A percentile compares a stretch with the other conserved stretches of the same genome.
phyloP scores from a whole-genome alignment of 2,888 invertebrate species.

The Harpalus rufipes region DNA sequence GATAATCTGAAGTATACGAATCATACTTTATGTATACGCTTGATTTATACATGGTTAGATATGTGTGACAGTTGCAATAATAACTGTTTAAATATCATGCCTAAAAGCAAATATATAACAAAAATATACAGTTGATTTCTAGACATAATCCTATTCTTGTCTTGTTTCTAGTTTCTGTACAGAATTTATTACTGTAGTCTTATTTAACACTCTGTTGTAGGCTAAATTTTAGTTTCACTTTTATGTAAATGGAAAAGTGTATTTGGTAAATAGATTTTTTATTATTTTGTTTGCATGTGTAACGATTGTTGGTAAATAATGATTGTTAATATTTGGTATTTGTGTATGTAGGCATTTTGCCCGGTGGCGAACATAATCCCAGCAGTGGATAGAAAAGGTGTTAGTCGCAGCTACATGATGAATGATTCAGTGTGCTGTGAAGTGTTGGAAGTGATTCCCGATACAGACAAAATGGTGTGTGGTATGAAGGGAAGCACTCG shows the following conservation, averaged over 20 bases:
- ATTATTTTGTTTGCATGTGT: no score
- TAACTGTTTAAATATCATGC: background rate
- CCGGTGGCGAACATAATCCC: conserved; percentile 86
- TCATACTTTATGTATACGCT: background rate
- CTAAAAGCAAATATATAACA: no score
- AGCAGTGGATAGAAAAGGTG: conserved; percentile 88
- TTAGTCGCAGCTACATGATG: conserved; percentile 87
- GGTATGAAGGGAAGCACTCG: conserved; percentile 90
- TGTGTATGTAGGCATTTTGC: conserved; percentile 81
- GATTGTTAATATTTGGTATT: background rate
- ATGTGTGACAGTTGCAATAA: background rate
- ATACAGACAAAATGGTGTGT: conserved; percentile 91
- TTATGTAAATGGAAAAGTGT: no score
- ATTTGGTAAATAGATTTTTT: no score
- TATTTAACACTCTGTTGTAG: no score
- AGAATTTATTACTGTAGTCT: no score
- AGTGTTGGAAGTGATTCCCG: conserved; percentile 91
- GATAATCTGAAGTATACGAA: background rate
- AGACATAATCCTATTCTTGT: no score
- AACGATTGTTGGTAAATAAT: background rate
- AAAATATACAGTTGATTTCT: no score
- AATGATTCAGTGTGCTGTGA: conserved; percentile 94
- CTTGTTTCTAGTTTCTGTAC: no score
- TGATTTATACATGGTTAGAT: conserved; percentile 30
- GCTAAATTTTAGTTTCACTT: no score